phyloP scores from a whole-genome alignment of 2,113 vertebrate species.

The Macquaria australasica region DNA sequence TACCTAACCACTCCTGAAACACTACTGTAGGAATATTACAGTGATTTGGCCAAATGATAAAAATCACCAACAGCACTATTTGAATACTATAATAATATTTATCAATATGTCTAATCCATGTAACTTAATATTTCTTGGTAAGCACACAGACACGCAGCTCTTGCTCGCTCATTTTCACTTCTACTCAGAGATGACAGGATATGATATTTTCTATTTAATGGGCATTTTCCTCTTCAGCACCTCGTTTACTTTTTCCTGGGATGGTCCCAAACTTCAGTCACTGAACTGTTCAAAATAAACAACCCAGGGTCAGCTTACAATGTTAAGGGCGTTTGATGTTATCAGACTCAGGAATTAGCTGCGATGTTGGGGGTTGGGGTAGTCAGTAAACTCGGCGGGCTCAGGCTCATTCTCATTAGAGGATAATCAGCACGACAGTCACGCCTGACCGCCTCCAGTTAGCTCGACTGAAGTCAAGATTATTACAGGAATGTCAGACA shows the following conservation, averaged over 20 bases:
- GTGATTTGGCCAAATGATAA: not conserved
- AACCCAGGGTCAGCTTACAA: constrained; percentile 13
- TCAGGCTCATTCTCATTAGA: constrained; percentile 41
- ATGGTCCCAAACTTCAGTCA: constrained; percentile 15
- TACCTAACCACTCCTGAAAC: not conserved
- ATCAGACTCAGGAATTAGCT: constrained; percentile 27
- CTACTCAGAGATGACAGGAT: constrained; percentile 8
- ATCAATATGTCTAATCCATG: not conserved
- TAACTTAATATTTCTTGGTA: not conserved
- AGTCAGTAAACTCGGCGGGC: constrained; percentile 6
- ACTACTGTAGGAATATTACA: not conserved
- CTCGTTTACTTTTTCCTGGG: constrained; percentile 30
- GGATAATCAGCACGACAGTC: constrained; percentile 35
- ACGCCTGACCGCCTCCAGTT: constrained; percentile 22
- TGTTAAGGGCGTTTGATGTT: constrained; percentile 24
- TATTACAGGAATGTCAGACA: not conserved
- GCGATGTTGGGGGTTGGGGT: not conserved
- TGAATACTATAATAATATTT: constrained; percentile 1
- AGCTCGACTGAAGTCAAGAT: not conserved
- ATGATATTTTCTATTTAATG: constrained; percentile 14
- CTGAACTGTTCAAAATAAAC: constrained; percentile 34
- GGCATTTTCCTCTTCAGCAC: constrained; percentile 25
- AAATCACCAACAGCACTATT: not conserved
- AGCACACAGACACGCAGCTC: not conserved
- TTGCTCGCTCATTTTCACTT: not conserved